Conservation (phyloP, 2,888 invertebrate genomes). For the Cepaea hortensis region DNA sequence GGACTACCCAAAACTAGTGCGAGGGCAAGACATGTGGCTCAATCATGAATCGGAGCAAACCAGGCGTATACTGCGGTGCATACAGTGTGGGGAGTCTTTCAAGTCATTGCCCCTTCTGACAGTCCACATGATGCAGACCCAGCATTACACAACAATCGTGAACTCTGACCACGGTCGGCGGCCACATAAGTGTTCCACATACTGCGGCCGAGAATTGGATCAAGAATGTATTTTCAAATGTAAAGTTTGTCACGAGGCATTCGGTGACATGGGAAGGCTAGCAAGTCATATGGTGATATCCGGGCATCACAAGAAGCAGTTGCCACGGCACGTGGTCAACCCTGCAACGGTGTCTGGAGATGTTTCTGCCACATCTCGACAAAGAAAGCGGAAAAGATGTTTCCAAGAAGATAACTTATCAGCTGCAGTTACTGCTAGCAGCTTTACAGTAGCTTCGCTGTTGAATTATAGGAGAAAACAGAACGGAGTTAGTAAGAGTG, state of each 20-base stretch:
- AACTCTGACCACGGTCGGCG: conserved; percentile 79
- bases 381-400: conserved; percentile 53
- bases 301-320: conserved; percentile 95
- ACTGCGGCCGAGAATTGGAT: conserved; percentile 69
- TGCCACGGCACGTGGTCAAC: conserved; percentile 46
- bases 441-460: conserved; percentile 59
- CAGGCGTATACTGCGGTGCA: conserved; percentile 96
- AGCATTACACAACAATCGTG: conserved; percentile 98
- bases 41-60: conserved; percentile 91
- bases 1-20: conserved; percentile 85
- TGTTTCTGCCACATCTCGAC: conserved; percentile 46
- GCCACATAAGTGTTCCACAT: conserved; percentile 70
- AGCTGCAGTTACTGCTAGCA: conserved; percentile 55
- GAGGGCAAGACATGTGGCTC: conserved; percentile 98
- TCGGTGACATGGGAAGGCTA: conserved; percentile 89
- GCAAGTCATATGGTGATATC: conserved; percentile 98
- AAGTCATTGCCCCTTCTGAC: conserved; percentile 97
- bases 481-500: conserved; percentile 35
- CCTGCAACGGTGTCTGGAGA: neutral
- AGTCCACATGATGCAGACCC: conserved; percentile 98
- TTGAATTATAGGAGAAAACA: conserved; percentile 62
- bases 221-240: conserved; percentile 87
- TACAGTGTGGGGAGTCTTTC: conserved; percentile 99
- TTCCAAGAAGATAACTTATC: conserved; percentile 45
- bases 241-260: conserved; percentile 95